Base-by-base conservation (phyloP, 2,113 vertebrate genomes). In the Numida meleagris region DNA sequence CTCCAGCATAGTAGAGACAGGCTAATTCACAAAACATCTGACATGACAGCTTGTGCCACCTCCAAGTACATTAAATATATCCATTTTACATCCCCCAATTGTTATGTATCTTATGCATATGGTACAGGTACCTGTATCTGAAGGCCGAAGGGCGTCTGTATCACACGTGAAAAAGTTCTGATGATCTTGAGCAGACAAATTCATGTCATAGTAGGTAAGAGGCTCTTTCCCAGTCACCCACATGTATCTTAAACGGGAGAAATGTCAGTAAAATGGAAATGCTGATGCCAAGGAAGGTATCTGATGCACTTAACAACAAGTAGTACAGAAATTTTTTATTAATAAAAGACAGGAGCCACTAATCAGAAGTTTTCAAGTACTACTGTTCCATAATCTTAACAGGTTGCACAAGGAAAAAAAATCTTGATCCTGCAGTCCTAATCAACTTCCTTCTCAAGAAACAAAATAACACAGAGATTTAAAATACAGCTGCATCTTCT, bases 161-260 rank as follows among this genome's bases (percentile, higher is more conserved):
- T 99, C 99, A 88, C 99, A 99, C 0, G 99, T 99, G 96, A 99
- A 99, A 96, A 99, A 99, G 25, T 99, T 99, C 65, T 99, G 99
- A 92, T 99, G 99, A 95, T 99, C 99, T 96, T 99, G 99, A 96
- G 99, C 99, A 67, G 99, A 99, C 89, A 99, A 97, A 93, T 99
- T 99, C 99, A 99, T 99, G 94, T 99, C 99, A 67, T 99, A 99
- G 95, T 99, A 99, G 0, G 99, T 99, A 88, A 99, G 97, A 25
- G 99, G 99, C 84, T 99, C 99, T 97, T 99, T 99, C 77, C 99
- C 99, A 31, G 99, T 99, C 92, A 99, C 99, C 99, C 99, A 99
- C 51, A 98, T 99, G 94, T 99, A 99, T 93, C 99, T 99, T 91
- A 55, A 82, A 76, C 7, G 45, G 75, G 43, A 95, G 61, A 94